Evolutionary conservation across 2,113 vertebrate genomes (phyloP), one percentile per base, ranked within the genome.

Genomic region (Aptenodytes forsteri): DNA sequence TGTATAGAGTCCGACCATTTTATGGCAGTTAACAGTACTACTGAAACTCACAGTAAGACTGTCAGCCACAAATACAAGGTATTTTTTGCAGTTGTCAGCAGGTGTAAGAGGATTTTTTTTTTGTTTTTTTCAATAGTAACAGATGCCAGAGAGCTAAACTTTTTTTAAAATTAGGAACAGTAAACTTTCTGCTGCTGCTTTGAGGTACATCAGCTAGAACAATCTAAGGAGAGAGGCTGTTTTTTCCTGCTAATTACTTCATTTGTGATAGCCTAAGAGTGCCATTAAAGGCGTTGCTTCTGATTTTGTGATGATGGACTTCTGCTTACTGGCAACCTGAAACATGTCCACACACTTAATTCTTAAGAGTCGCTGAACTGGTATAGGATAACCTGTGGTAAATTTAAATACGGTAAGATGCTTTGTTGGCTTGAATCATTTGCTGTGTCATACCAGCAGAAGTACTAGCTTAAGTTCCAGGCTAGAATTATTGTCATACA

Each of bases 71-170:
- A 65, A 83, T 88, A 62, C 79, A 86, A 52, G 76, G 67, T 92
- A 29, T 47, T 96, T 61, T 70, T 66, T 90, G 55, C 46, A 73
- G 55, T 7, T 90, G 56, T 80, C 64, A 91, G 76, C 64, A 71
- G 81, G 69, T 81, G 10, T 93, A 91, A 96, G 87, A 91, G 84
- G 84, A 85, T 90, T 64, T 94, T 90, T 89, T 89, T 92, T 97
- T 90, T 91, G 30, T 94, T 42, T 42, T 42, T 7, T 42, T 42
- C 42, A 93, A 83, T 76, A 56, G 69, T 79, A 90, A 56, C 61
- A 83, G 42, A 44, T 85, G 56, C 61, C 44, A 49, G 80, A 70
- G 42, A 67, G n/a, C 55, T 77, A 25, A 70, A 95, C 42, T 89
- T 93, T 64, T 61, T 70, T 71, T 61, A 4, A 65, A 88, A 84